Evolutionary conservation across 2,113 vertebrate genomes (phyloP).

Genomic region (Nycticryphes semicollaris): DNA sequence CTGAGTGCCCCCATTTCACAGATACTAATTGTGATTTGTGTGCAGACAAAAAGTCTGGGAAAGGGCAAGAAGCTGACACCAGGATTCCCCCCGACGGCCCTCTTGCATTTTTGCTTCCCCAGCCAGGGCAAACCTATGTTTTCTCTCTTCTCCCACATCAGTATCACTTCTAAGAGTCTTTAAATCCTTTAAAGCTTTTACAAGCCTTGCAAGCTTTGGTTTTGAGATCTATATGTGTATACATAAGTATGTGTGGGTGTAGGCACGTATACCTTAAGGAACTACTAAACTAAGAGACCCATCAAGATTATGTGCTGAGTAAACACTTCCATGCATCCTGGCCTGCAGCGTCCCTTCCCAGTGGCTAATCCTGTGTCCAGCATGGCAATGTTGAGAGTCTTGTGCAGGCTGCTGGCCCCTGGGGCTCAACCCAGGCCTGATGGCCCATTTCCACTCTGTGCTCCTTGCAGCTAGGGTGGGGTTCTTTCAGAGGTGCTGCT

Average conservation of each 20-base stretch:
- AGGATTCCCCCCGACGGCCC: background rate
- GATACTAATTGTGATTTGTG: rapidly evolving
- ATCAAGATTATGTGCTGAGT: background rate
- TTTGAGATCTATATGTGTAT: background rate
- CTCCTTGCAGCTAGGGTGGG: background rate
- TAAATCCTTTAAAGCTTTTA: background rate
- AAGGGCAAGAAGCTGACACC: background rate
- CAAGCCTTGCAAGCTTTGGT: background rate
- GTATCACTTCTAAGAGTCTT: background rate
- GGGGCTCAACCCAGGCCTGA: background rate
- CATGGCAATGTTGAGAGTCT: rapidly evolving
- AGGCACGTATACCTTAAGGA: background rate
- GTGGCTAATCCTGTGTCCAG: background rate
- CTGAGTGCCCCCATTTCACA: background rate
- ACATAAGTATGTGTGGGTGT: background rate
- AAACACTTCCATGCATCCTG: background rate
- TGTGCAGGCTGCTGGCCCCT: background rate
- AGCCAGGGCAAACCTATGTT: background rate
- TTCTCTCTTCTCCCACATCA: background rate
- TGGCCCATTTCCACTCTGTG: background rate
- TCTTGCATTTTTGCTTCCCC: background rate
- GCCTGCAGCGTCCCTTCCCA: background rate
- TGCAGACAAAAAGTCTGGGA: background rate
- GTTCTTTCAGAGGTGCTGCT: background rate
- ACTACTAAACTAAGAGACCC: background rate